Percentiles rank a stretch among this genome's conserved stretches.
These are phyloP conservation scores for Hydrotaea diabolus DNA, from an alignment of 2,888 invertebrate species.

Conservation along the genomic window DNA sequence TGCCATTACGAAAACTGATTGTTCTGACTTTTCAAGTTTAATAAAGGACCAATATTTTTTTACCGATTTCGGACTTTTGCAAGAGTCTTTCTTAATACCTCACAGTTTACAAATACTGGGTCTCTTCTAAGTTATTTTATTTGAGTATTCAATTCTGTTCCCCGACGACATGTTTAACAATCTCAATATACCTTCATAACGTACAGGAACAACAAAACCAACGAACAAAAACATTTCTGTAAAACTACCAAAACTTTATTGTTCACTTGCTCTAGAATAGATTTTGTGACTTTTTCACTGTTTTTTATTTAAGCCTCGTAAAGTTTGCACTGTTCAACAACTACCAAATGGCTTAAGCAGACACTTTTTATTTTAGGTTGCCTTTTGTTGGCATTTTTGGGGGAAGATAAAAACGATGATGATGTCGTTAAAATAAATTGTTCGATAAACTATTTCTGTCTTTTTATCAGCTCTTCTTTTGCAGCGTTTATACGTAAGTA, in stretches of 20 bases:
- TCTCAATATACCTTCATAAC: background rate
- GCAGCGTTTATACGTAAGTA: background rate
- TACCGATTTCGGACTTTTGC: no score
- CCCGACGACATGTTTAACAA: no score
- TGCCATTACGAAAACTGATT: no score
- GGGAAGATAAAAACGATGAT: background rate
- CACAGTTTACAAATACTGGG: no score
- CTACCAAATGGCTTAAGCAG: background rate
- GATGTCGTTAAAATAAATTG: constrained; percentile 20
- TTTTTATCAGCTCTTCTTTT: background rate
- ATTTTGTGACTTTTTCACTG: background rate
- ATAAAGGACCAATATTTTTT: no score
- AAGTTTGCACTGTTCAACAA: background rate
- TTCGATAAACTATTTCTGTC: background rate
- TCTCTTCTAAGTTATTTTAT: no score
- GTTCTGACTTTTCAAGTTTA: no score
- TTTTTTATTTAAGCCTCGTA: background rate
- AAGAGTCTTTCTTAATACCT: no score
- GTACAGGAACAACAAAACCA: background rate
- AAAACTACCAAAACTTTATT: background rate
- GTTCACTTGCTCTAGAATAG: background rate
- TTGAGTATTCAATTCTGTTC: no score
- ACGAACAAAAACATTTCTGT: background rate
- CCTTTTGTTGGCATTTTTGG: background rate
- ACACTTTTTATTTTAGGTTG: background rate